Evolutionary conservation across 1,140 invertebrate genomes (phyloP).

Genomic region (Goniozus legneri): DNA sequence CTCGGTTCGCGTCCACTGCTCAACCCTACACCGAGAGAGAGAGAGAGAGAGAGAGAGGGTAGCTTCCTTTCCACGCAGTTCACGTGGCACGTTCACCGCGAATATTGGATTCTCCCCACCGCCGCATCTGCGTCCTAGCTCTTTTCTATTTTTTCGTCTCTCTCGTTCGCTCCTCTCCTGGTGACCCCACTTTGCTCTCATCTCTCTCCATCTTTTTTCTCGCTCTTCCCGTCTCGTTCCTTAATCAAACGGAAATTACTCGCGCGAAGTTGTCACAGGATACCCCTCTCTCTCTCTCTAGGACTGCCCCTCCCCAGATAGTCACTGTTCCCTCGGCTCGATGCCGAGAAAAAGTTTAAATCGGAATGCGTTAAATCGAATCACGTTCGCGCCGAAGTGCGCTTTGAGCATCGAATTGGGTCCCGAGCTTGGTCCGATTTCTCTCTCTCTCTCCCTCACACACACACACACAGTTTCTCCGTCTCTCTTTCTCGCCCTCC

Average conservation of each 20-base stretch:
- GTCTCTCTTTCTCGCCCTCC: not conserved
- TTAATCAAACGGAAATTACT: slow-evolving; percentile 51
- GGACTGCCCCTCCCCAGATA: too few relatives aligned
- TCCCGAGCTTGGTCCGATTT: too few relatives aligned
- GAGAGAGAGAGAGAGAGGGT: not conserved
- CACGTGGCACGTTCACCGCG: slow-evolving; percentile 21
- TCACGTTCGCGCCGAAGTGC: slow-evolving; percentile 36
- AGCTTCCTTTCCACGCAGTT: not conserved
- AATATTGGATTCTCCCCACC: slow-evolving; percentile 30
- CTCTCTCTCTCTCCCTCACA: slow-evolving; percentile 11
- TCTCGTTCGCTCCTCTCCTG: too few relatives aligned
- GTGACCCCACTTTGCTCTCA: too few relatives aligned
- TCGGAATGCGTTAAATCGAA: slow-evolving; percentile 51
- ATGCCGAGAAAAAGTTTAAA: slow-evolving; percentile 45
- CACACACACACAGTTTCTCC: slow-evolving; percentile 24
- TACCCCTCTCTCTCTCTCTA: too few relatives aligned
- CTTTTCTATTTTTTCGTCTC: too few relatives aligned
- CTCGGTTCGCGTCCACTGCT: not conserved
- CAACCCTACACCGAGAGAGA: too few relatives aligned
- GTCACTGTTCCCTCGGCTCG: too few relatives aligned
- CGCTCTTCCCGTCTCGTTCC: slow-evolving; percentile 13
- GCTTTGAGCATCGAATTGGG: slow-evolving; percentile 2
- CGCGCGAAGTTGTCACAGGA: slow-evolving; percentile 41
- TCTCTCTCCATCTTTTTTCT: slow-evolving; percentile 10
- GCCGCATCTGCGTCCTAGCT: too few relatives aligned